Conservation (phyloP, 2,797 vertebrate genomes). For the Hypotaenidia okinawae region DNA sequence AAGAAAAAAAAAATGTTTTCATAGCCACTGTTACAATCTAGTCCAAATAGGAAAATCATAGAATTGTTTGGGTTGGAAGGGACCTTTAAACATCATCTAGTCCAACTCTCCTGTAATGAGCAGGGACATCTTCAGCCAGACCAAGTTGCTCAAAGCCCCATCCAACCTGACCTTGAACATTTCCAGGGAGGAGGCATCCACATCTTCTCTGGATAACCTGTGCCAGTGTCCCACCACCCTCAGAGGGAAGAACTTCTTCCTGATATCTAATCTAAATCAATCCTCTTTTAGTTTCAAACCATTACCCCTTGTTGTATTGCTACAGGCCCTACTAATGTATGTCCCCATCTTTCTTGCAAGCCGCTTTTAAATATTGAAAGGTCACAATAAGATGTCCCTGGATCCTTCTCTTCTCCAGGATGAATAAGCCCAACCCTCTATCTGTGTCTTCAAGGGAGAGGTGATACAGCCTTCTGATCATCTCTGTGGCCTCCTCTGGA, state of each 20-base stretch:
- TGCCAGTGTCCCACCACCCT: neutral
- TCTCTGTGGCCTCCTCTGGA: no score
- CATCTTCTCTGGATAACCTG: neutral
- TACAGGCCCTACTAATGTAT: neutral
- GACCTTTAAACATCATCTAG: neutral
- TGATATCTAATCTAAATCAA: neutral
- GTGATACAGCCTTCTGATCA: no score
- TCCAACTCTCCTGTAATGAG: neutral
- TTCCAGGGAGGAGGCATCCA: neutral
- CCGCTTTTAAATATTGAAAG: neutral
- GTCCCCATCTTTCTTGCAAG: neutral
- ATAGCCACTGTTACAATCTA: neutral
- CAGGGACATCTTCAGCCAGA: neutral
- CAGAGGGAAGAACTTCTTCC: neutral
- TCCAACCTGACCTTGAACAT: neutral
- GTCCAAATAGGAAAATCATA: neutral
- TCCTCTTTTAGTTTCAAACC: neutral
- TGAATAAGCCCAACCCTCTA: no score
- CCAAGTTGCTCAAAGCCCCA: neutral
- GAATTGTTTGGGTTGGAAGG: neutral
- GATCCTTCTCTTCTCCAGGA: no score
- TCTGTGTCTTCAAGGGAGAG: no score
- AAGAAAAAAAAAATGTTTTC: neutral
- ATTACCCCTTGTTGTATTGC: neutral
- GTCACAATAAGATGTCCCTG: no score